A percentile compares a stretch with the other conserved stretches of the same genome.
Evolutionary conservation across 2,888 invertebrate species (phyloP).

Genomic region (Tinea semifulvella): DNA sequence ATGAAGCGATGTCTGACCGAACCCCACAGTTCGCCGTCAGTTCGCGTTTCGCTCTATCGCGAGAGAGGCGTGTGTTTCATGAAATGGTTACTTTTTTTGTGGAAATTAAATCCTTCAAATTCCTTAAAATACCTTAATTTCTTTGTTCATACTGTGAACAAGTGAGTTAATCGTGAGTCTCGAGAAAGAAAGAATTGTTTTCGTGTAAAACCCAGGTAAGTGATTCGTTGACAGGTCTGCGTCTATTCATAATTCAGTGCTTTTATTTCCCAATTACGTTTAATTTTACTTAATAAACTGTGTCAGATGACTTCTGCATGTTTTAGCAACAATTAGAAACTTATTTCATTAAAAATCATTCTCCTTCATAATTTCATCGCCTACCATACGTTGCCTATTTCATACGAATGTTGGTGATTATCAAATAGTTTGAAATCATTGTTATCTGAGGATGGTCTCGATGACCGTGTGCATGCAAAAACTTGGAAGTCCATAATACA

Average conservation of each 20-base stretch:
- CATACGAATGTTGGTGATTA: background rate
- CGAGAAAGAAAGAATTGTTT: constrained; percentile 45
- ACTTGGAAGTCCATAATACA: constrained; percentile 43
- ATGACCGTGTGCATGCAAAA: constrained; percentile 26
- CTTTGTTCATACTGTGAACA: constrained; percentile 37
- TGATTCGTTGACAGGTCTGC: constrained; percentile 59
- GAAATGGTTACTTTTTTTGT: constrained; percentile 63
- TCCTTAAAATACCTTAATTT: constrained; percentile 60
- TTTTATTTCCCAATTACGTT: background rate
- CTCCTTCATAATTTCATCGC: background rate
- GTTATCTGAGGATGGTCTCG: constrained; percentile 30
- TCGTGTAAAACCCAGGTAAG: constrained; percentile 59
- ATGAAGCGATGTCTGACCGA: constrained; percentile 6
- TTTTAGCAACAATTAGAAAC: background rate
- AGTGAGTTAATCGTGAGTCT: constrained; percentile 55
- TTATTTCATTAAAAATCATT: constrained; percentile 5
- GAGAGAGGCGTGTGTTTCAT: constrained; percentile 57
- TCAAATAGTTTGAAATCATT: constrained; percentile 16
- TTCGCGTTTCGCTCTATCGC: constrained; percentile 67
- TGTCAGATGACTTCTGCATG: background rate
- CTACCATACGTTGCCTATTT: background rate
- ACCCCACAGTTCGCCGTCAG: constrained; percentile 48
- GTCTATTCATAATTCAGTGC: constrained; percentile 22
- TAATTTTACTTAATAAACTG: background rate
- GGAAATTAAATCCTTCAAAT: constrained; percentile 58